phyloP scores from a whole-genome alignment of 2,888 invertebrate genomes.

The Laothoe populi region DNA sequence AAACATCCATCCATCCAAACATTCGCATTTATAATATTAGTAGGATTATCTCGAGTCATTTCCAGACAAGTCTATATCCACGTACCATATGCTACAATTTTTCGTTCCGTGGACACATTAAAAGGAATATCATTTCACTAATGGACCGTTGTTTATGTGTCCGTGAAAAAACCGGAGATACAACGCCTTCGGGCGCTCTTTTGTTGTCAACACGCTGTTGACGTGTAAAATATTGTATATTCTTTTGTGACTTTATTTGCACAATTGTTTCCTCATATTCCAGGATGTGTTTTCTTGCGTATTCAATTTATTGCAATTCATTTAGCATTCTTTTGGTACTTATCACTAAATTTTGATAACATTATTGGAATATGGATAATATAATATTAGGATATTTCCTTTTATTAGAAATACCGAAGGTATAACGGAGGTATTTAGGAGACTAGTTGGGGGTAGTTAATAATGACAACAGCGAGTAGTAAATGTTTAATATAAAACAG shows the following conservation, averaged over 20 bases:
- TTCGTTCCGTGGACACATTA: constrained; percentile 67
- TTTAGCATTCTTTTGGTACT: no score
- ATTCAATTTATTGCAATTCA: no score
- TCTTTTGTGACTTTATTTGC: constrained; percentile 17
- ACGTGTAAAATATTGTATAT: constrained; percentile 43
- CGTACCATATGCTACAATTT: constrained; percentile 56
- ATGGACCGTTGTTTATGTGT: constrained; percentile 66
- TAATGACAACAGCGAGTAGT: no score
- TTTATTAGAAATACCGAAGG: no score
- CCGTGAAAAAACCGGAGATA: constrained; percentile 51
- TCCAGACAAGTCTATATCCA: constrained; percentile 42
- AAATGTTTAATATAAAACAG: no score
- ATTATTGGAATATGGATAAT: no score
- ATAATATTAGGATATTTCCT: no score
- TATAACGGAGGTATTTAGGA: no score
- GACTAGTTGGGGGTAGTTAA: no score
- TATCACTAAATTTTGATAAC: no score
- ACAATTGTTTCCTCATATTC: constrained; percentile 3
- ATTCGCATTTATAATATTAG: not conserved
- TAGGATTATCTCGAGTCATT: no score
- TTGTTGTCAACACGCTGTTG: constrained; percentile 55
- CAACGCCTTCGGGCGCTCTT: constrained; percentile 46
- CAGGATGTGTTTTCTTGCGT: not conserved
- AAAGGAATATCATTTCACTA: constrained; percentile 77
- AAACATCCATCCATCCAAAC: no score